Percentiles rank a stretch among this genome's conserved stretches.
Evolutionary conservation across 2,113 vertebrate genomes (phyloP).

Genomic region (Thymallus thymallus): DNA sequence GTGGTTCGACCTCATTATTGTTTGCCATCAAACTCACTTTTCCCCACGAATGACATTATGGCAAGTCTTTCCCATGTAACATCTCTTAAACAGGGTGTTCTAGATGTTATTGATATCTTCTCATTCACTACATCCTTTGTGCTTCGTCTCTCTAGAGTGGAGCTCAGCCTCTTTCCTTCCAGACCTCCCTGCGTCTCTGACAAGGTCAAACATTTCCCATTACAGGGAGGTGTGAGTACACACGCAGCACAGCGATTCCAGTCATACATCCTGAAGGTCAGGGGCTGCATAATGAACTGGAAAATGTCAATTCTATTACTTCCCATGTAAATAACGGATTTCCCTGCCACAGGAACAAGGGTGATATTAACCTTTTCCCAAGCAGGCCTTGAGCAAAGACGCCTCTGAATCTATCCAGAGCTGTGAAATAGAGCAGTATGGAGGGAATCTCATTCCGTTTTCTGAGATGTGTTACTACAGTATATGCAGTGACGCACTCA

Average conservation of each 20-base stretch:
- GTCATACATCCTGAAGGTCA: conserved; percentile 71
- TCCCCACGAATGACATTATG: neutral
- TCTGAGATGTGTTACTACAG: conserved; percentile 36
- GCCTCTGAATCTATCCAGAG: conserved; percentile 63
- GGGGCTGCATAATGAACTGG: conserved; percentile 77
- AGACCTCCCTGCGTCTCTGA: conserved; percentile 66
- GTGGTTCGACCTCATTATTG: neutral
- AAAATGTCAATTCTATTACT: conserved; percentile 78
- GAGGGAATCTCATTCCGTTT: conserved; percentile 56
- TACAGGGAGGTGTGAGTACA: conserved; percentile 62
- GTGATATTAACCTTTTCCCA: conserved; percentile 70
- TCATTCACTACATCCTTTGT: conserved; percentile 8
- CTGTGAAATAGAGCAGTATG: conserved; percentile 66
- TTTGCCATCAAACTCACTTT: neutral
- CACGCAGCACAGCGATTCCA: conserved; percentile 62
- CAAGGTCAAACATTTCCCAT: conserved; percentile 75
- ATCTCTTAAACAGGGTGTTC: conserved; percentile 4
- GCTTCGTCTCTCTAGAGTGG: conserved; percentile 33
- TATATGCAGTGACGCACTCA: conserved; percentile 31
- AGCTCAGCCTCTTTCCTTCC: conserved; percentile 53
- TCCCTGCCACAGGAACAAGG: conserved; percentile 61
- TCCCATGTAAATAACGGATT: conserved; percentile 72
- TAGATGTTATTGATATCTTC: conserved; percentile 15
- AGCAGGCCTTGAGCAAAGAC: conserved; percentile 56
- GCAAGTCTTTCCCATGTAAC: neutral